phyloP scores from a whole-genome alignment of 2,113 vertebrate species.

The Orientallactaga bullata region DNA sequence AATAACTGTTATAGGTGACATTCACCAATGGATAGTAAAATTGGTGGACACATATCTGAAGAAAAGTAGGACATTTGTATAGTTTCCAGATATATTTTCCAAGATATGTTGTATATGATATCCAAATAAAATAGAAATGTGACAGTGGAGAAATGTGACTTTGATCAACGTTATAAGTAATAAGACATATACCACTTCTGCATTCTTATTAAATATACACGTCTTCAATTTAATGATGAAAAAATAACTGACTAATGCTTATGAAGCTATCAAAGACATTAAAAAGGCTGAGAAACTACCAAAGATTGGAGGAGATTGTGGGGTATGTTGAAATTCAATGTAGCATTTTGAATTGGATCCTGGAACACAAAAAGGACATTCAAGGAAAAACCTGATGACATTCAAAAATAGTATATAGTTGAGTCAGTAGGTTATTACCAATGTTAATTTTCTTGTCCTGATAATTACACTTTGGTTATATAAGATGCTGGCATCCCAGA shows the following conservation, averaged over 20 bases:
- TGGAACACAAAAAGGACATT: neutral
- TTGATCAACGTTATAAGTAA: neutral
- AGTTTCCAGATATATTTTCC: neutral
- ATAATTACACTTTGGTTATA: neutral
- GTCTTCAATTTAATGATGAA: neutral
- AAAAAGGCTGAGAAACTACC: neutral
- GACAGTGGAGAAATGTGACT: neutral
- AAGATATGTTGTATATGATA: neutral
- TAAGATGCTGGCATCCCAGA: neutral
- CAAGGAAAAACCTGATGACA: neutral
- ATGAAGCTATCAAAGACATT: neutral
- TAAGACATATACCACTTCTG: neutral
- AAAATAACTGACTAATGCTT: neutral
- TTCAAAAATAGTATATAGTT: neutral
- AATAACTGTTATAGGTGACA: neutral
- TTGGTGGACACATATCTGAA: neutral
- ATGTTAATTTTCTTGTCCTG: neutral
- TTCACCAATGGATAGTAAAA: neutral
- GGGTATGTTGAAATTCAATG: neutral
- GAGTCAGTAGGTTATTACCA: neutral
- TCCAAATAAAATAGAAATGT: neutral
- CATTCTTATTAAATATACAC: neutral
- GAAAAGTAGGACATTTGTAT: slow-evolving; percentile 11
- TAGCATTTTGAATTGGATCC: neutral
- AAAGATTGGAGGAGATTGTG: neutral